Evolutionary conservation across 2,888 invertebrate genomes (phyloP), one percentile per base, ranked within the genome.

Genomic region (Nymphalis c-album): DNA sequence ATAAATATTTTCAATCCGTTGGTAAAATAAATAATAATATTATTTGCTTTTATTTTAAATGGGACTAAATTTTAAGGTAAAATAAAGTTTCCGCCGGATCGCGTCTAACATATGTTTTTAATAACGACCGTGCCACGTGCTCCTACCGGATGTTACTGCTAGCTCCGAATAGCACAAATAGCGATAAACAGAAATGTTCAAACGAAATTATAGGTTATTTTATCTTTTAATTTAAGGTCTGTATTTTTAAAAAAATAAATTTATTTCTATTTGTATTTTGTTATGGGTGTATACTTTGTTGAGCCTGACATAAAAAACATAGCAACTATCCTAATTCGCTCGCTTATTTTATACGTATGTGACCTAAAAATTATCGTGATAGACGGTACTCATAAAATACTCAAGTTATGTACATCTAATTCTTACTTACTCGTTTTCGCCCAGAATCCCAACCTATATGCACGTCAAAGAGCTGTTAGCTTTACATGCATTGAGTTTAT

Each of bases 91-190:
- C 60, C 60, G 51, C 20, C 55, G 47, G 55, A 53, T 60, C 26
- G 60, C 31, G 26, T 20, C 61, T 60, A 60, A 60, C 65, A 60
- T 66, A 53, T 66, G 60, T 60, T 66, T 61, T 55, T 66, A 66
- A 66, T 66, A 66, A 66, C 60, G 35, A 53, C 35, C 65, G 65
- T 20, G 65, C 40, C 64, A 60, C 59, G 59, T 59, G 68, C 62
- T 26, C 26, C 8, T 45, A 17, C 63, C 68, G 63, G 59, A 18
- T 64, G 67, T 60, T 60, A 50, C 58, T 47, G 45, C 48, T 59
- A 63, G 48, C 47, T 58, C 51, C 53, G 51, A 46, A 31, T 51
- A 13, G 40, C 40, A 20, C 58, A 51, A 22, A 58, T 35, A 35
- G 40, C 50, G 40, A 57, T 65, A 59, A 65, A 60, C 31, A 53